Conservation (phyloP, 92 coral and sea anemone species). For the Diadumene lineata region DNA sequence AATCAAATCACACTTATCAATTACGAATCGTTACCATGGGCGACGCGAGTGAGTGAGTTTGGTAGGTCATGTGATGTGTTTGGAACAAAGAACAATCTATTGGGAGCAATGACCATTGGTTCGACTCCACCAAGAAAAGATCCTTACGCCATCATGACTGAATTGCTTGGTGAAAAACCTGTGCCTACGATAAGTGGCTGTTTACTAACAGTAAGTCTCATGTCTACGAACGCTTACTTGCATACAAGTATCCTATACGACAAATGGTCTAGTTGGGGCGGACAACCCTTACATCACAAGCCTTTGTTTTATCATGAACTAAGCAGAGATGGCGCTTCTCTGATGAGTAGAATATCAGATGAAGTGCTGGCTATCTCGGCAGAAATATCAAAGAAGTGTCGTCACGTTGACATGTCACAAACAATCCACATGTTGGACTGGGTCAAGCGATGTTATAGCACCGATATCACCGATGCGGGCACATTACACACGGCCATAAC, state of each 20-base stretch:
- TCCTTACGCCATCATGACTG: background rate
- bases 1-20: conserved; percentile 47
- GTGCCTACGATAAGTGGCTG: background rate
- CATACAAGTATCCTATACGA: conserved; percentile 63
- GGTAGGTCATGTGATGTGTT: conserved; percentile 50
- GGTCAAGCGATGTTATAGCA: conserved; percentile 4
- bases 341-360: conserved; percentile 44
- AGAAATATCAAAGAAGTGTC: conserved; percentile 16
- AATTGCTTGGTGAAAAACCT: background rate
- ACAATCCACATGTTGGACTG: background rate
- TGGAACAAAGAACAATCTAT: conserved; percentile 30
- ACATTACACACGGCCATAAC: conserved; percentile 1
- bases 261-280: conserved; percentile 70
- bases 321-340: conserved; percentile 48
- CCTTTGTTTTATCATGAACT: conserved; percentile 65
- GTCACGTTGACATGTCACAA: conserved; percentile 39
- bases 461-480: background rate
- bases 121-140: background rate
- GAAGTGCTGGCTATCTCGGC: conserved; percentile 40
- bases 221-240: conserved; percentile 61
- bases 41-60: conserved; percentile 44
- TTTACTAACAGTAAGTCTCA: conserved; percentile 28
- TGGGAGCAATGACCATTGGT: conserved; percentile 41
- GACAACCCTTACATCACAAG: conserved; percentile 49
- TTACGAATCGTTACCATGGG: conserved; percentile 69